These are phyloP conservation scores for Zaprionus lineosus DNA, from an alignment of 2,888 invertebrate genomes.

Conservation along the genomic window DNA sequence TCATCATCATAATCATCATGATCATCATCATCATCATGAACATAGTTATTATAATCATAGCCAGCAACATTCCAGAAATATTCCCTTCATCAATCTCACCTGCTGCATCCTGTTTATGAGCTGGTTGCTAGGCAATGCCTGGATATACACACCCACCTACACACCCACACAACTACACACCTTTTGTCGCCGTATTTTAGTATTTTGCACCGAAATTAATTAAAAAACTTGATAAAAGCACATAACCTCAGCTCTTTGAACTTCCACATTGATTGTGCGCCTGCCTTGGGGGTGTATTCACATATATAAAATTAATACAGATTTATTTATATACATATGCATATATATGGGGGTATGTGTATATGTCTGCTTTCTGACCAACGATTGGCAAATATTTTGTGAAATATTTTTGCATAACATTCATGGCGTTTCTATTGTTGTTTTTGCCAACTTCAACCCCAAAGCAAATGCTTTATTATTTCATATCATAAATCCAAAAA, in stretches of 20 bases:
- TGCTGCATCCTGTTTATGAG: no score
- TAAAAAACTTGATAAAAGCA: slow-evolving; percentile 47
- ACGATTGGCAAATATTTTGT: slow-evolving; percentile 20
- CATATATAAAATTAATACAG: no score
- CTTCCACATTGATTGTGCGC: background rate
- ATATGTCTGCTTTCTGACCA: slow-evolving; percentile 1
- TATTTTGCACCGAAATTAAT: slow-evolving; percentile 46
- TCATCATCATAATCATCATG: background rate
- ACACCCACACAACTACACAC: no score
- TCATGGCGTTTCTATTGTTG: slow-evolving; percentile 18
- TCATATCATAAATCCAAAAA: background rate
- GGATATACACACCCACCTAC: no score
- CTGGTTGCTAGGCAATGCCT: slow-evolving; percentile 12
- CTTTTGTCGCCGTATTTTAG: slow-evolving; percentile 29
- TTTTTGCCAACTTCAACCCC: no score
- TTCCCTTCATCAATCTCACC: no score
- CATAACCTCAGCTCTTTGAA: slow-evolving; percentile 8
- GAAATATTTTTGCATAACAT: slow-evolving; percentile 32
- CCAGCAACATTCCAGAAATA: no score
- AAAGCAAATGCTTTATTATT: no score
- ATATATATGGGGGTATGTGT: no score
- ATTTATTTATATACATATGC: no score
- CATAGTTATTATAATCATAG: background rate
- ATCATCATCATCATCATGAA: background rate
- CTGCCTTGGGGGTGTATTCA: no score